A percentile compares a stretch with the other conserved stretches of the same genome.
Conservation (phyloP, 2,888 invertebrate genomes). For the Elgonia sp. region DNA sequence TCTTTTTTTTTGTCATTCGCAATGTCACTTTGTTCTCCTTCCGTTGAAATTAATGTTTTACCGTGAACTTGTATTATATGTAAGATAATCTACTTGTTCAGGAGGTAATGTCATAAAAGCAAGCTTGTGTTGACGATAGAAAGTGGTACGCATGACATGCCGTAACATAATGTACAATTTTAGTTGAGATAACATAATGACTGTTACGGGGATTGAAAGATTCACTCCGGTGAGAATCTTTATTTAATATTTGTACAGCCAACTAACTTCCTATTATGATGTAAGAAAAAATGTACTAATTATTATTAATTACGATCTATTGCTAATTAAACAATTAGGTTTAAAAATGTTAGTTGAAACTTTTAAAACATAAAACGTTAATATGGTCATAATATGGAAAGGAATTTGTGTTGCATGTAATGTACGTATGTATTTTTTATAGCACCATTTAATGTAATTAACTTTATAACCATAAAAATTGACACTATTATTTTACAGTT, state of each 20-base stretch:
- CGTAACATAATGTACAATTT: conserved; percentile 67
- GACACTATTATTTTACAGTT: conserved; percentile 1
- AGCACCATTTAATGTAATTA: conserved; percentile 7
- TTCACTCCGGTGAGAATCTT: conserved; percentile 27
- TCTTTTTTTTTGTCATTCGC: conserved; percentile 57
- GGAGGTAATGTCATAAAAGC: conserved; percentile 62
- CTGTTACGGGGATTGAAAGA: conserved; percentile 60
- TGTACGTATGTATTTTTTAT: background rate
- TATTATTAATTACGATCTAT: background rate
- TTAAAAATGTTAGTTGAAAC: conserved; percentile 15
- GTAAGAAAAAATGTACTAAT: conserved; percentile 29
- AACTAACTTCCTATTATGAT: conserved; percentile 13
- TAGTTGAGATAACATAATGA: conserved; percentile 67
- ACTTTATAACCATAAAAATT: conserved; percentile 13
- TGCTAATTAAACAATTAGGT: background rate
- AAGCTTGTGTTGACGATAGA: conserved; percentile 60
- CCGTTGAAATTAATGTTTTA: conserved; percentile 62
- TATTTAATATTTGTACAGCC: too few relatives aligned
- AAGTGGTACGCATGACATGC: conserved; percentile 72
- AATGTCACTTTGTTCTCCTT: conserved; percentile 68
- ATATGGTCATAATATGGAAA: background rate
- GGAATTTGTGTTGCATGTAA: conserved; percentile 2
- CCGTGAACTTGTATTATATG: conserved; percentile 60
- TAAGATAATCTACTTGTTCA: conserved; percentile 56
- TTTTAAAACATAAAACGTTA: conserved; percentile 5